Conservation (phyloP, 2,113 vertebrate genomes). For the Zosterops pallidus region DNA sequence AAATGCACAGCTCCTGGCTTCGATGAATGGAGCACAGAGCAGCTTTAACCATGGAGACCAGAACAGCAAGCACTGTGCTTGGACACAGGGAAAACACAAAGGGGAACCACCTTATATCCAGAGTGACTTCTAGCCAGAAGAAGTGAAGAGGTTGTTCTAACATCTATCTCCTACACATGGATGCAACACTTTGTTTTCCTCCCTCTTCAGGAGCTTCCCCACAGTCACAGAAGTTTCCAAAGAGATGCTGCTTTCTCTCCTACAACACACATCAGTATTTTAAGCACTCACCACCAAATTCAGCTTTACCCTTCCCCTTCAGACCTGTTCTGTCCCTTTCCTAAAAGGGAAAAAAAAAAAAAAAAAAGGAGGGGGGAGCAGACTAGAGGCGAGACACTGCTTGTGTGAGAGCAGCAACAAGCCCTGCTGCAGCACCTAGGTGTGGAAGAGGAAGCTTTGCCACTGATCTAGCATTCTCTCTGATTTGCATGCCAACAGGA, state of each 20-base stretch:
- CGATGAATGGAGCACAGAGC: not conserved
- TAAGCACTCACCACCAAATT: not conserved
- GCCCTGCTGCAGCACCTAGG: not conserved
- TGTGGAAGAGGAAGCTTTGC: not conserved
- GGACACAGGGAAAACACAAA: not conserved
- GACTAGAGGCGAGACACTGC: not conserved
- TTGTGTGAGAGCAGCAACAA: not conserved
- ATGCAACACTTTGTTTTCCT: not conserved
- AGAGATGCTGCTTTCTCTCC: not conserved
- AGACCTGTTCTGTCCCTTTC: not conserved
- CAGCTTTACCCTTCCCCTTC: not conserved
- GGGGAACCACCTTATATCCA: not conserved
- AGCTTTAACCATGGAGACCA: not conserved
- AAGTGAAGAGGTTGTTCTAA: not conserved
- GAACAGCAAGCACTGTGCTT: not conserved
- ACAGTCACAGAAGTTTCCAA: not conserved
- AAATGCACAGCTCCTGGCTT: not conserved
- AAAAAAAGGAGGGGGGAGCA: not conserved
- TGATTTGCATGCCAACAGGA: not conserved
- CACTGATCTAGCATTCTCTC: not conserved
- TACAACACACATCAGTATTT: not conserved
- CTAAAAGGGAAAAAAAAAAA: not conserved
- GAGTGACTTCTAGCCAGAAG: not conserved
- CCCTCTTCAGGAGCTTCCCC: not conserved
- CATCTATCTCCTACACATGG: fast-evolving